Evolutionary conservation across 2,888 invertebrate genomes (phyloP).

Genomic region (Euclidia mi): DNA sequence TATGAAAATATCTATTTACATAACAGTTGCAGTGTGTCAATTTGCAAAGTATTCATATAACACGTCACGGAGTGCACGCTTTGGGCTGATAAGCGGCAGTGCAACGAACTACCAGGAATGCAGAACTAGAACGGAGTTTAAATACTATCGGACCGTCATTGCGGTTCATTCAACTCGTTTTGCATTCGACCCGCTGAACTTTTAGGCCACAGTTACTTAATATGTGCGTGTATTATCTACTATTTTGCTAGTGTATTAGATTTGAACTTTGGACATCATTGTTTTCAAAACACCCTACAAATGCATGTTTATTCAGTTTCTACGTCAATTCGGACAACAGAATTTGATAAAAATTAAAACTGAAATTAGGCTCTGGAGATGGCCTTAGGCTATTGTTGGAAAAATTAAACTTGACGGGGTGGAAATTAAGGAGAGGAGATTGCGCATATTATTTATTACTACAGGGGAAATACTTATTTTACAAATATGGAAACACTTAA

Average conservation of each 20-base stretch:
- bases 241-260: constrained; percentile 41
- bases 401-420: no score
- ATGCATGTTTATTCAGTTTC: constrained; percentile 30
- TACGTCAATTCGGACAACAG: constrained; percentile 23
- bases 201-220: constrained; percentile 57
- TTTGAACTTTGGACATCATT: constrained; percentile 33
- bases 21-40: constrained; percentile 3
- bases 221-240: constrained; percentile 46
- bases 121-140: constrained; percentile 60
- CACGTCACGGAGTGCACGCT: constrained; percentile 37
- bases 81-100: constrained; percentile 57
- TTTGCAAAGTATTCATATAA: constrained; percentile 31
- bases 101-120: constrained; percentile 65
- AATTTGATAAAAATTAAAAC: no score
- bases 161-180: constrained; percentile 70
- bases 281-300: no score
- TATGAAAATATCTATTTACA: no score
- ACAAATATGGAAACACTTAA: no score
- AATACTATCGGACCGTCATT: constrained; percentile 56
- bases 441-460: no score
- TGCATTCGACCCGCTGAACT: constrained; percentile 72
- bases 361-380: no score
- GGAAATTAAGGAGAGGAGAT: no score
- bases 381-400: no score
- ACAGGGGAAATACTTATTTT: no score